A percentile compares a stretch with the other conserved stretches of the same genome.
Conservation (phyloP, 2,888 invertebrate species). For the Patella caerulea region DNA sequence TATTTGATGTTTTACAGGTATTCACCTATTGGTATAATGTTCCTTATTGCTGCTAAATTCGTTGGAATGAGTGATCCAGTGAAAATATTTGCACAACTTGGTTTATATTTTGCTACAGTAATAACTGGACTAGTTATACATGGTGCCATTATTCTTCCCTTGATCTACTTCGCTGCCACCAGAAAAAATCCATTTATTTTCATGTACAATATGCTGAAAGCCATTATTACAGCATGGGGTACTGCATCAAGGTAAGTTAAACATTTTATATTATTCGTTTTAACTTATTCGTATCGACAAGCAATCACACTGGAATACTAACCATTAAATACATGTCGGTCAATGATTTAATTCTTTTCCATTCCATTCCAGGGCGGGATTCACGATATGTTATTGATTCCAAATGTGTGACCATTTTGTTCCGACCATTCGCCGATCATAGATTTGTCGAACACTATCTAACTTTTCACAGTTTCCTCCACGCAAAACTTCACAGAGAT, state of each 20-base stretch:
- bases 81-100: slow-evolving; percentile 86
- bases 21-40: slow-evolving; percentile 69
- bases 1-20: slow-evolving; percentile 55
- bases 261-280: too few species aligned
- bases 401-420: too few species aligned
- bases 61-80: slow-evolving; percentile 89
- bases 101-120: slow-evolving; percentile 91
- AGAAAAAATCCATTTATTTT: slow-evolving; percentile 64
- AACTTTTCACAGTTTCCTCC: too few species aligned
- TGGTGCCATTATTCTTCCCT: slow-evolving; percentile 90
- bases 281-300: too few species aligned
- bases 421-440: too few species aligned
- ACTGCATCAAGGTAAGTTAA: slow-evolving; percentile 65
- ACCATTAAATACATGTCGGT: too few species aligned
- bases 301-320: too few species aligned
- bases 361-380: too few species aligned
- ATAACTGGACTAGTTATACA: slow-evolving; percentile 87
- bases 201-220: slow-evolving; percentile 69
- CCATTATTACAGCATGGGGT: slow-evolving; percentile 77
- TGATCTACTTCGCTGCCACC: slow-evolving; percentile 80
- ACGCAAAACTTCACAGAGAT: not conserved
- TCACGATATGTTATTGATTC: too few species aligned
- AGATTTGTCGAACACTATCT: not conserved
- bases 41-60: slow-evolving; percentile 84
- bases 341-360: too few species aligned